Base-by-base conservation (phyloP, 2,113 vertebrate genomes). In the Chaetodon auriga region DNA sequence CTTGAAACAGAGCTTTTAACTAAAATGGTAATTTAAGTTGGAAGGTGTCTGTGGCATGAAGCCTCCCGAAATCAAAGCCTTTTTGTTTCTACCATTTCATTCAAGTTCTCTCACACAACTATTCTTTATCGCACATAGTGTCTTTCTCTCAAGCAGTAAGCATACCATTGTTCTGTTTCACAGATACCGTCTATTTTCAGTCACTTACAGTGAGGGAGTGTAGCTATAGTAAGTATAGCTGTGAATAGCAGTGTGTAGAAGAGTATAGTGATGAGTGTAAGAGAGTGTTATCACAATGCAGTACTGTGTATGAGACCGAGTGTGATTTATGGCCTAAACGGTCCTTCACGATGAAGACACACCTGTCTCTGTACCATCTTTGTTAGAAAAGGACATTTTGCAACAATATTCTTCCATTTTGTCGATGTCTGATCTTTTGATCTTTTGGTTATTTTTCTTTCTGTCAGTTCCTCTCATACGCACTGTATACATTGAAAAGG, bases 61-160 rank as follows among this genome's bases (percentile, higher is more conserved):
- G 35, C 13, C 30, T 72, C 36, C 55, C 57, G 49, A 57, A 53
- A 80, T 72, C 21, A 61, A 77, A 80, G 30, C 41, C 69, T n/a
- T 18, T 64, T 41, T 21, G 11, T 19, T 69, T 69, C 54, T 51
- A 36, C 25, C 16, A n/a, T 38, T 68, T 68, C 9, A 45, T 35
- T 58, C 41, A 45, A 58, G 21, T 54, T 35, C 38, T 46, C 38
- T 18, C 69, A 38, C 23, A 9, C 2, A 51, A 18, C 43, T 46
- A 30, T 46, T 16, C n/a, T 30, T 14, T 13, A 57, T 23, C 2
- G 25, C 11, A 43, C 23, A 45, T 41, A 41, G 6, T 41, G 38
- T 41, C 38, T 41, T 41, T 41, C 30, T 30, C 30, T 3, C 3
- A 30, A 2, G 30, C 30, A 30, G 30, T 30, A 30, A 2, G 30